Conservation (phyloP, 2,113 vertebrate genomes). For the Nymphicus hollandicus region DNA sequence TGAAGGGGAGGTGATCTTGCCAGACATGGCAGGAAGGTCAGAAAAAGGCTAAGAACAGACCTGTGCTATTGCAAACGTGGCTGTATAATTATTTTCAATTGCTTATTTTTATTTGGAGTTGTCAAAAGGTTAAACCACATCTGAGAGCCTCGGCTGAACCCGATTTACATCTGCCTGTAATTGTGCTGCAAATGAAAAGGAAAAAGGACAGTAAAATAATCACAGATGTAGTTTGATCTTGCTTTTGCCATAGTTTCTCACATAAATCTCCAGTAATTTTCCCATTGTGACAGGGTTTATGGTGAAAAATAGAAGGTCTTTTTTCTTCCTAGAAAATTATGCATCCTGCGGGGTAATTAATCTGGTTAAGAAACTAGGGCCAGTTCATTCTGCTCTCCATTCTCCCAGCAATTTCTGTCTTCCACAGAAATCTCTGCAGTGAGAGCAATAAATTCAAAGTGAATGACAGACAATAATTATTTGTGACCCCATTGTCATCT, state of each 20-base stretch:
- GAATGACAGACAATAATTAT: slow-evolving; percentile 45
- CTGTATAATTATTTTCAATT: neutral
- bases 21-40: neutral
- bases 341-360: slow-evolving; percentile 30
- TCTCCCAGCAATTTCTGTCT: slow-evolving; percentile 2
- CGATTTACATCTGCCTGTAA: slow-evolving; percentile 8
- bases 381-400: neutral
- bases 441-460: slow-evolving; percentile 22
- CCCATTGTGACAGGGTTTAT: slow-evolving; percentile 6
- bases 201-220: neutral
- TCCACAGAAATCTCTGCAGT: slow-evolving; percentile 12
- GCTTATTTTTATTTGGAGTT: neutral
- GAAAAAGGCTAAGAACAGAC: neutral
- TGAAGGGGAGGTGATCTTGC: neutral
- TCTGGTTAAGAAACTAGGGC: slow-evolving; percentile 14
- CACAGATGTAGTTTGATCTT: neutral
- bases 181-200: neutral
- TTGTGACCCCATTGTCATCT: slow-evolving; percentile 56
- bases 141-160: neutral
- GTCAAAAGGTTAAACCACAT: neutral
- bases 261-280: slow-evolving; percentile 32
- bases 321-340: slow-evolving; percentile 35
- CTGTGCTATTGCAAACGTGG: neutral
- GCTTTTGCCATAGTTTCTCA: neutral
- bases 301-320: slow-evolving; percentile 12